phyloP scores from a whole-genome alignment of 2,888 invertebrate genomes.

The Cryptocheilus praepositus region DNA sequence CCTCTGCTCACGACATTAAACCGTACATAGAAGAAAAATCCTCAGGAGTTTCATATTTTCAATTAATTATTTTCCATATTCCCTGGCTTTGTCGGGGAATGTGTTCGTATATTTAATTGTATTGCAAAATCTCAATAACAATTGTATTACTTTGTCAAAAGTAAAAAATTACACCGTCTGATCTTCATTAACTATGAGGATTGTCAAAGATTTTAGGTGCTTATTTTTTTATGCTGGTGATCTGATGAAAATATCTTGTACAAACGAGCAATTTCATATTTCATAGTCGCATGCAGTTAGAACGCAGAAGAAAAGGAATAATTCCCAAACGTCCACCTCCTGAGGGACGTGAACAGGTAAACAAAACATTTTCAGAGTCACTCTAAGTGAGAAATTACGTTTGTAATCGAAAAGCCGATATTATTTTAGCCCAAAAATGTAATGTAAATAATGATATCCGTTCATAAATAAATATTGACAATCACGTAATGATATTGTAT shows the following conservation, averaged over 20 bases:
- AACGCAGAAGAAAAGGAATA: constrained; percentile 81
- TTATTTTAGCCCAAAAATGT: too few relatives aligned
- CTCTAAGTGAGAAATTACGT: too few relatives aligned
- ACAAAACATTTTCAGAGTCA: constrained; percentile 76
- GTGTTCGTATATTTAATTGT: too few relatives aligned
- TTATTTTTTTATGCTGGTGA: background rate
- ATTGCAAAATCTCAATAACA: too few relatives aligned
- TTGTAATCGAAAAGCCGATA: too few relatives aligned
- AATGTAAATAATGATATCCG: background rate
- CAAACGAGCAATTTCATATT: constrained; percentile 53
- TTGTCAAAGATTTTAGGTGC: constrained; percentile 91
- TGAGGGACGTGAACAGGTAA: constrained; percentile 83
- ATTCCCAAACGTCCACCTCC: constrained; percentile 82
- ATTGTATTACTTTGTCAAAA: too few relatives aligned
- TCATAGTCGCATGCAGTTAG: constrained; percentile 78
- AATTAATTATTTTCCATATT: too few relatives aligned
- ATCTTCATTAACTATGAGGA: constrained; percentile 87
- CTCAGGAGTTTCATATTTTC: background rate
- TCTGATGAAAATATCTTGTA: background rate
- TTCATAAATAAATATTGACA: background rate
- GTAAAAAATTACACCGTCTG: constrained; percentile 56
- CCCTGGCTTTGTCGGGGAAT: too few relatives aligned
- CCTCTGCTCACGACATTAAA: too few relatives aligned
- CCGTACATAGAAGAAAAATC: too few relatives aligned
- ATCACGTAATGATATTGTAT: too few relatives aligned